A percentile compares a stretch with the other conserved stretches of the same genome.
phyloP scores from a whole-genome alignment of 2,888 invertebrate species.

The Nemotelus pantherinus region DNA sequence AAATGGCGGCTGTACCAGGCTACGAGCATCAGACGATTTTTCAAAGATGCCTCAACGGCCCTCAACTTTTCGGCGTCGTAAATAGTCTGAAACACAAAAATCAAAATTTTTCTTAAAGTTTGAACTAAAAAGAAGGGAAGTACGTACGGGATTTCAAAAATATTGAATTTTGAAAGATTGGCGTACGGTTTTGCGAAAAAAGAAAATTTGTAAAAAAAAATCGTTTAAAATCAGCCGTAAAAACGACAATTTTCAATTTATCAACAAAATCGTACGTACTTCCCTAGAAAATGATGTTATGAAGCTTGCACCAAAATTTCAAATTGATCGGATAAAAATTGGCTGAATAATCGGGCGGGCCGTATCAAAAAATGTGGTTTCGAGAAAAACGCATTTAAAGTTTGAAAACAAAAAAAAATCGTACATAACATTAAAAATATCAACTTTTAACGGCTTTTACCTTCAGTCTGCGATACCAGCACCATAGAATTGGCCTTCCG shows the following conservation, averaged over 20 bases:
- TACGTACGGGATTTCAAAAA: slow-evolving; percentile 13
- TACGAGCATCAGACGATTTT: too few relatives aligned
- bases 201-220: neutral
- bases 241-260: slow-evolving; percentile 1
- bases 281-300: slow-evolving; percentile 2
- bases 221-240: neutral
- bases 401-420: slow-evolving; percentile 14
- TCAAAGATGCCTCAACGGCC: too few relatives aligned
- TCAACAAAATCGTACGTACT: slow-evolving; percentile 13
- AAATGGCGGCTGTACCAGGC: too few relatives aligned
- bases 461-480: slow-evolving; percentile 30
- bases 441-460: neutral
- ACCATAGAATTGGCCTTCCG: slow-evolving; percentile 26
- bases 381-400: slow-evolving; percentile 33
- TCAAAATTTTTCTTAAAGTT: too few relatives aligned
- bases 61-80: too few relatives aligned
- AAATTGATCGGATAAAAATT: slow-evolving; percentile 10
- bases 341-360: neutral
- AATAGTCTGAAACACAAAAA: too few relatives aligned
- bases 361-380: slow-evolving; percentile 19
- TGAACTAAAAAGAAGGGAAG: too few relatives aligned
- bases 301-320: neutral
- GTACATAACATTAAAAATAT: too few relatives aligned
- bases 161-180: slow-evolving; percentile 9
- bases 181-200: neutral